Base-by-base conservation (phyloP, 2,888 invertebrate genomes). In the Hydriomena furcata region DNA sequence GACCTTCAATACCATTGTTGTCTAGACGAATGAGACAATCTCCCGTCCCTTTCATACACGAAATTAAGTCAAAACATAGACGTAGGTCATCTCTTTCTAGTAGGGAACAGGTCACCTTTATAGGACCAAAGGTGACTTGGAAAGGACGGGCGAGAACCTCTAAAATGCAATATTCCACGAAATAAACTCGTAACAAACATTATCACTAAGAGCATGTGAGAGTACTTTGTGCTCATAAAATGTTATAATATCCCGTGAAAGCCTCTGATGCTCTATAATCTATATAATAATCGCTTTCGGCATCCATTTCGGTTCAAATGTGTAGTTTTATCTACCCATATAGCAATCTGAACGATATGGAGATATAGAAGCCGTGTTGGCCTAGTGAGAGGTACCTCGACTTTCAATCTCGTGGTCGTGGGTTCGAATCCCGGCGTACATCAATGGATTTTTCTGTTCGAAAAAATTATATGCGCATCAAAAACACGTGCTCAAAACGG, bases 91-190 rank as follows among this genome's bases (percentile, higher is more conserved):
- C 12, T 27, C n/a, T n/a, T n/a, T n/a, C n/a, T n/a, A n/a, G n/a
- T n/a, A 20, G 28, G 35, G 38, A 30, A 35, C n/a, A 23, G 51
- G 45, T 52, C 46, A 52, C 52, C 46, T 51, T 45, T 20, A 36
- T 21, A 32, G 11, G n/a, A 6, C 7, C 13, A 31, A 37, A 20
- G 52, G 46, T 42, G 46, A 52, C 45, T 31, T 17, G 17, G n/a
- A n/a, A n/a, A 17, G 17, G 17, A 2, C 17, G 2, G 30, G 5
- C 10, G 21, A 5, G 8, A 13, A 10, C 7, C 8, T 41, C 43
- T 30, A 24, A 45, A 35, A 40, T 40, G 7, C 34, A 13, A 12
- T 8, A 24, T 30, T 40, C n/a, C 5, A 25, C n/a, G 28, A 34
- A 44, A 32, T 30, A 38, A 44, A 44, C 25, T n/a, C n/a, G n/a